Conservation (phyloP, 2,888 invertebrate species). For the Scelioninae gen. 1 region DNA sequence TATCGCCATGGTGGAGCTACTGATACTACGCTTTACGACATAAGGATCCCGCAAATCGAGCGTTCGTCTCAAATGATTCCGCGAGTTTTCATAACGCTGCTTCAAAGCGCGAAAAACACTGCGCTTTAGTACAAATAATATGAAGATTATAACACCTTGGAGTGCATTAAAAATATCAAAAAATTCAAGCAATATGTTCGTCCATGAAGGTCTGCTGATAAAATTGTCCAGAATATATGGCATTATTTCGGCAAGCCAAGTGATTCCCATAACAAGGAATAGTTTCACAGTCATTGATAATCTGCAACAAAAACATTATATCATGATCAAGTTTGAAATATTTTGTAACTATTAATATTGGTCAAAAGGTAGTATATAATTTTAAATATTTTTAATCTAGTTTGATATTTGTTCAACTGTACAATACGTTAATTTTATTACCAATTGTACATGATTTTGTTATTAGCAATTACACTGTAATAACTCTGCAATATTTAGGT, state of each 20-base stretch:
- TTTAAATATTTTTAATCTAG: too few relatives aligned
- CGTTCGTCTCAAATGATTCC: too few relatives aligned
- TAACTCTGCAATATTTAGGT: too few relatives aligned
- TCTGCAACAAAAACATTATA: constrained; percentile 84
- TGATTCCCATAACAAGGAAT: constrained; percentile 92
- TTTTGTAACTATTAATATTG: too few relatives aligned
- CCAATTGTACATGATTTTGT: too few relatives aligned
- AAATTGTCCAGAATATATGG: constrained; percentile 79
- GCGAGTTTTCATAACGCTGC: constrained; percentile 80
- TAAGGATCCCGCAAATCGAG: too few relatives aligned
- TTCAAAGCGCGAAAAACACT: constrained; percentile 87
- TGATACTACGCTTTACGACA: too few relatives aligned
- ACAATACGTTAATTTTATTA: too few relatives aligned
- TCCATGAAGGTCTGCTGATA: constrained; percentile 72
- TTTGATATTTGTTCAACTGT: too few relatives aligned
- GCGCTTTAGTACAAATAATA: constrained; percentile 88
- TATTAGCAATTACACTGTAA: too few relatives aligned
- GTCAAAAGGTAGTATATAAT: too few relatives aligned
- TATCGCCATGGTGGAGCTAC: constrained; percentile 78
- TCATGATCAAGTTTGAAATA: too few relatives aligned
- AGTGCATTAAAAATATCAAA: constrained; percentile 89
- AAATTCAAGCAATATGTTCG: constrained; percentile 81
- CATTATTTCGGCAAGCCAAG: constrained; percentile 89
- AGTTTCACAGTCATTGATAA: constrained; percentile 90
- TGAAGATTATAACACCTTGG: constrained; percentile 90